A percentile compares a stretch with the other conserved stretches of the same genome.
phyloP scores from a whole-genome alignment of 37 sponge, comb jelly and placozoan species.

The Chondrilla cf. caribensis region DNA sequence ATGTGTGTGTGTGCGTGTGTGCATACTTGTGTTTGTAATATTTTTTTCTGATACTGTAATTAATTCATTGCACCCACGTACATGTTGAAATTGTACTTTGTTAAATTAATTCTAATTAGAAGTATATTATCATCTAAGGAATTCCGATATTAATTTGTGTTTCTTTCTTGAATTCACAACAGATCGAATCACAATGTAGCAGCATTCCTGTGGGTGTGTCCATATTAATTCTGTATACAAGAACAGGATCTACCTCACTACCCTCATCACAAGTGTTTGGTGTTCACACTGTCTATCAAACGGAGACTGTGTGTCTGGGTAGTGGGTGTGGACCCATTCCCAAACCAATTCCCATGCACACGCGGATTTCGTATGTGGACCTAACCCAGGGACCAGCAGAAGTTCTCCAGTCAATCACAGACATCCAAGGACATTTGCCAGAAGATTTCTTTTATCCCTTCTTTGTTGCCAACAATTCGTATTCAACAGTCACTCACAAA shows the following conservation, averaged over 20 bases:
- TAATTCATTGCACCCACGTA: too few species aligned
- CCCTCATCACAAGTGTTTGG: neutral
- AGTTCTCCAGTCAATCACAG: slow-evolving; percentile 23
- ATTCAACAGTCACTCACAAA: neutral
- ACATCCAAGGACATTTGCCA: slow-evolving; percentile 28
- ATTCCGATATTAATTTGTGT: too few species aligned
- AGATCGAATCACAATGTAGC: neutral
- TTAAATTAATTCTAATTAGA: too few species aligned
- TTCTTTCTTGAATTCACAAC: neutral
- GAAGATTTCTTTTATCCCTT: slow-evolving; percentile 56
- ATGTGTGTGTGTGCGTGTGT: too few species aligned
- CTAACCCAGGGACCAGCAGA: slow-evolving; percentile 3
- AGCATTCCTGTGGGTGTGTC: slow-evolving; percentile 13
- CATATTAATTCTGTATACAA: neutral
- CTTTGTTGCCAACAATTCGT: slow-evolving; percentile 26
- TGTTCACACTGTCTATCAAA: neutral
- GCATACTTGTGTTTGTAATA: too few species aligned
- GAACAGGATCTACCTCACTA: slow-evolving; percentile 18
- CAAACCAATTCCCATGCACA: slow-evolving; percentile 21
- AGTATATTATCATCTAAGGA: too few species aligned
- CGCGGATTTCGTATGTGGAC: slow-evolving; percentile 30
- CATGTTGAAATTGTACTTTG: too few species aligned
- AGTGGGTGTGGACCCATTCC: neutral
- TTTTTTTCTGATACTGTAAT: too few species aligned
- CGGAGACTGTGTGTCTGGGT: slow-evolving; percentile 3